Evolutionary conservation across 2,888 invertebrate species (phyloP).

Genomic region (Fragum whitleyi): DNA sequence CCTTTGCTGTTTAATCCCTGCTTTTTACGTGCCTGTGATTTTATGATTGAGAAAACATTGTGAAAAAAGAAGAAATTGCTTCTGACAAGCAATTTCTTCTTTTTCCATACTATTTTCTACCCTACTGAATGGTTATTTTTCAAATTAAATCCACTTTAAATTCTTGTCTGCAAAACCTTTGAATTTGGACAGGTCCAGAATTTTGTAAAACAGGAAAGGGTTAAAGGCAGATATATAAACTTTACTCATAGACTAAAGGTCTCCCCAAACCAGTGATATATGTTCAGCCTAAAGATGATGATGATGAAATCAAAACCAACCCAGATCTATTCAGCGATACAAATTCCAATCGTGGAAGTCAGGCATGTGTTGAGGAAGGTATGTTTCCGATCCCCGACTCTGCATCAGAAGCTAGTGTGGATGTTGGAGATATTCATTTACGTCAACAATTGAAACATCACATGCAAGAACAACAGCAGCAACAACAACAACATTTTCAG

Average conservation of each 20-base stretch:
- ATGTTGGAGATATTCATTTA: constrained; percentile 40
- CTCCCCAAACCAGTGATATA: constrained; percentile 78
- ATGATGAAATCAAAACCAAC: constrained; percentile 77
- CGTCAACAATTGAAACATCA: constrained; percentile 32
- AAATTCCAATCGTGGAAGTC: constrained; percentile 72
- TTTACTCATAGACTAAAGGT: constrained; percentile 26
- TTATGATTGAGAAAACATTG: no score
- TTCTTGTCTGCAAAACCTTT: no score
- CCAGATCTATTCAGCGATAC: constrained; percentile 80
- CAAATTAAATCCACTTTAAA: no score
- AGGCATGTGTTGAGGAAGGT: constrained; percentile 70
- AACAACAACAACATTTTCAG: constrained; percentile 37
- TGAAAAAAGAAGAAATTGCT: no score
- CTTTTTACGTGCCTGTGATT: no score
- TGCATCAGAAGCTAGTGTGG: constrained; percentile 71
- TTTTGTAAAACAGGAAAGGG: no score
- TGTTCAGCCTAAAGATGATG: constrained; percentile 66
- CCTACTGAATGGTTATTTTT: no score
- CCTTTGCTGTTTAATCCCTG: no score
- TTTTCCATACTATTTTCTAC: no score
- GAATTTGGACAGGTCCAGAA: no score
- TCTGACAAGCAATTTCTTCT: no score
- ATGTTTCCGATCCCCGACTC: constrained; percentile 70
- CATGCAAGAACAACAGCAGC: constrained; percentile 33
- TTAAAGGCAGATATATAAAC: no score